Base-by-base conservation (phyloP, 1,140 invertebrate species). In the Bombus superbus region DNA sequence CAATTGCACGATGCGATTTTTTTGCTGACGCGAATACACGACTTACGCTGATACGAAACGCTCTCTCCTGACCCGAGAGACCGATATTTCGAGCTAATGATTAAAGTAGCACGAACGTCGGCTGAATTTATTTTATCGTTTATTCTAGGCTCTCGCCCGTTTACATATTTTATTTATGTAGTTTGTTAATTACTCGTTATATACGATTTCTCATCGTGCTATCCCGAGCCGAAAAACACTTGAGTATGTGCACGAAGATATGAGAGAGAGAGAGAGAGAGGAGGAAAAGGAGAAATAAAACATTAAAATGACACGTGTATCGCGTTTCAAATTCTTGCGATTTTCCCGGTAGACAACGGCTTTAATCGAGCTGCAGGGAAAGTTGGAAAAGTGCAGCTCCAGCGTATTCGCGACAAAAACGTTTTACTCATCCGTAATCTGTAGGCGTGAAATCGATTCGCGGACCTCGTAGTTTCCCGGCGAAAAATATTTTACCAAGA, bases 51-150 rank as follows among this genome's bases (percentile, higher is more conserved):
- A 57, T 53, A 38, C 79, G 79, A 72, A 59, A 57, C 53, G n/a
- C 25, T n/a, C 71, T 22, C 32, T 35, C 64, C 2, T 25, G 62
- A 15, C 64, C 28, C 32, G 40, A 53, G 62, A 77, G 81, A 15
- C 82, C 75, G 75, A 78, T 78, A 84, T 71, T 84, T 71, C 82
- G 0, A 68, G 75, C 38, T 57, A 71, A 84, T 35, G 75, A 69
- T 78, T 83, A 84, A 84, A 35, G 66, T 40, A 76, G 35, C 80
- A 42, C 62, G 71, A 66, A 75, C 1, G 53, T 44, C 71, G 53
- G 53, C 53, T 64, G 73, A 77, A 69, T 83, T 76, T 83, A 83
- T 77, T 83, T 83, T 69, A 77, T 83, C 44, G 44, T 13, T 44
- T 71, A 0, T 25, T 38, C 32, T 38, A 32, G 40, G 22, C 2